phyloP scores from a whole-genome alignment of 2,888 invertebrate species.

The Stenodema calcarata region DNA sequence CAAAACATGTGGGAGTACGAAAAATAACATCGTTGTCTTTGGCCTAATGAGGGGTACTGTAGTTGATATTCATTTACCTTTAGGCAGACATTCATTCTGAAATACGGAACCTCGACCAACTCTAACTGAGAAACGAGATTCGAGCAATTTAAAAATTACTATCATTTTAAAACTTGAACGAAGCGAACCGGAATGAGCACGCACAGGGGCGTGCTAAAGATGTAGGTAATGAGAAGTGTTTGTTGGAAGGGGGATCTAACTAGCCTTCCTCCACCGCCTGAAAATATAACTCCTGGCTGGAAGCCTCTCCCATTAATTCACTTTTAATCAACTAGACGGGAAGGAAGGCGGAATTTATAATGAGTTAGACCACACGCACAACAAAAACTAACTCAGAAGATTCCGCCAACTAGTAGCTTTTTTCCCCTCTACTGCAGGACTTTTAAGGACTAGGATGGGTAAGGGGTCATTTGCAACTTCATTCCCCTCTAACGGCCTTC shows the following conservation, averaged over 20 bases:
- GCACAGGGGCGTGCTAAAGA: not conserved
- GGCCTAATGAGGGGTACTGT: no score
- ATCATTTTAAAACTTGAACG: not conserved
- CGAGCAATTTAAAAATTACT: not conserved
- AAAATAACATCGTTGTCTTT: no score
- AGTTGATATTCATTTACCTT: no score
- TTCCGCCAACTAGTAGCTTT: not conserved
- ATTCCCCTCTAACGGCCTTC: not conserved
- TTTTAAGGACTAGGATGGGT: not conserved
- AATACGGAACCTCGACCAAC: not conserved
- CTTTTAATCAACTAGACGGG: slow-evolving; percentile 37
- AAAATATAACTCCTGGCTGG: not conserved
- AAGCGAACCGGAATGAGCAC: not conserved
- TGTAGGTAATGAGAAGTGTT: not conserved
- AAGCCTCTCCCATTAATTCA: slow-evolving; percentile 44
- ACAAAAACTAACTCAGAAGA: not conserved
- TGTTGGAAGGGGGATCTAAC: not conserved
- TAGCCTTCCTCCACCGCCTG: not conserved
- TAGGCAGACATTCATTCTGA: no score
- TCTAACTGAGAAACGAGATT: not conserved
- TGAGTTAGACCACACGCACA: slow-evolving; percentile 39
- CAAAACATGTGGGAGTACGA: no score
- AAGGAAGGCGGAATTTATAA: slow-evolving; percentile 36
- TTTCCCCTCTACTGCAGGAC: not conserved
- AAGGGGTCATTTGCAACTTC: slow-evolving; percentile 15